These are phyloP conservation scores for Chironex yamaguchii DNA, from an alignment of 30 jellyfish, hydroid and myxozoan species.

Conservation along the genomic window DNA sequence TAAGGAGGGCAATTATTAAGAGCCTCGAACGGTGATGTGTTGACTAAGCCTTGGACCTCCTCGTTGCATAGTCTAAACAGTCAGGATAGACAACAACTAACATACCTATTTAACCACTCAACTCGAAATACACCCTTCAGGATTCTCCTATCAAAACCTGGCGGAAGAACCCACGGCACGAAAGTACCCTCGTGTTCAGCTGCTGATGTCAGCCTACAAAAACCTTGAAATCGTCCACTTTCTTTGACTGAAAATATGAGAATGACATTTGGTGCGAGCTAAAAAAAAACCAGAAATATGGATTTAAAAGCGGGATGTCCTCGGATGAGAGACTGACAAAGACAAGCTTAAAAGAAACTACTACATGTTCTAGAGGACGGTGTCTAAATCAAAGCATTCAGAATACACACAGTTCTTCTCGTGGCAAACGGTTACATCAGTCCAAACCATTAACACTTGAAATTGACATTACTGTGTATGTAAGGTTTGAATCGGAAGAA, in stretches of 20 bases:
- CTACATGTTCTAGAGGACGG: neutral
- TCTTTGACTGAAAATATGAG: constrained; percentile 96
- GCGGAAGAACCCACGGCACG: constrained; percentile 98
- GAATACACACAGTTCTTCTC: neutral
- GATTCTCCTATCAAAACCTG: constrained; percentile 91
- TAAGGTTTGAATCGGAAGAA: no score
- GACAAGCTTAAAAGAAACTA: no score
- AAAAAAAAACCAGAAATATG: neutral
- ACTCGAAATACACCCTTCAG: constrained; percentile 96
- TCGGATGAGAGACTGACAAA: no score
- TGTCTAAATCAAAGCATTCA: neutral
- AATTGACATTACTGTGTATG: no score
- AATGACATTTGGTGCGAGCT: constrained; percentile 94
- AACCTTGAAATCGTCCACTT: constrained; percentile 99
- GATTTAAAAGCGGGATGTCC: neutral
- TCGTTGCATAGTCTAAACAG: neutral
- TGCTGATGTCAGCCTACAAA: constrained; percentile 91
- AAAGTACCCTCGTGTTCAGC: constrained; percentile 83
- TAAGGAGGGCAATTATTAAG: no score
- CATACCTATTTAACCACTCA: constrained; percentile 97
- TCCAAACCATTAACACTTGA: no score
- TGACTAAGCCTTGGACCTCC: no score
- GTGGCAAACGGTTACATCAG: no score
- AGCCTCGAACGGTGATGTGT: no score
- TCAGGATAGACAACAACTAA: neutral